Base-by-base conservation (phyloP, 2,797 vertebrate genomes). In the Thunnus albacares region DNA sequence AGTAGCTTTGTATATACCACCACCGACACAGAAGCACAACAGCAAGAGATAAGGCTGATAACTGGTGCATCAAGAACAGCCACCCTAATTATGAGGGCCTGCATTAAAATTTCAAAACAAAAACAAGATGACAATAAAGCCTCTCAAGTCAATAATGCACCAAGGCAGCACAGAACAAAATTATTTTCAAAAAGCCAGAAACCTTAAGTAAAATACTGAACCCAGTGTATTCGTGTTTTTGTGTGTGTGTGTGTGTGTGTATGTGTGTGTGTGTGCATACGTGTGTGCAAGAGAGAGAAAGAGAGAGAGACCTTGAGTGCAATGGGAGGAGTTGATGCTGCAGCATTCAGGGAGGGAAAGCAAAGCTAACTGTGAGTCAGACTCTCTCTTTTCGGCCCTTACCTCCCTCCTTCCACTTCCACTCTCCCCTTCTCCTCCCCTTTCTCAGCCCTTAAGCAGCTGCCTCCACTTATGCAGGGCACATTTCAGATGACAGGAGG, bases 391-490 rank as follows among this genome's bases (percentile, higher is more conserved):
- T 89, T 79, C 49, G 83, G 89, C 89, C 91, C 85, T 89, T 81
- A 87, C 87, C 89, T 90, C 78, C 83, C 89, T 93, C 91, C 65
- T 89, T 91, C 88, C 77, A 90, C 84, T 90, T 82, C 81, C 90
- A 82, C 89, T 91, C 88, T 90, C 81, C 84, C 85, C 77, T 87
- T 92, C 87, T 89, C 90, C 90, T 92, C 87, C 79, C 79, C 88
- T 90, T 81, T 92, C 82, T 86, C 91, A 69, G 83, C 90, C 92
- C 93, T 94, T 89, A 94, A 95, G 95, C 96, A 97, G 95, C 96
- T 96, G 95, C 95, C 96, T 96, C 95, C 95, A 95, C 95, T 96
- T 95, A 88, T 94, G 90, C 93, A 80, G 35, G 92, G 92, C 88
- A 87, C 92, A 90, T 95, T 96, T 93, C 75, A 91, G 63, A 92